Base-by-base conservation (phyloP, 2,888 invertebrate species). In the Amblyjoppa fuscipennis region DNA sequence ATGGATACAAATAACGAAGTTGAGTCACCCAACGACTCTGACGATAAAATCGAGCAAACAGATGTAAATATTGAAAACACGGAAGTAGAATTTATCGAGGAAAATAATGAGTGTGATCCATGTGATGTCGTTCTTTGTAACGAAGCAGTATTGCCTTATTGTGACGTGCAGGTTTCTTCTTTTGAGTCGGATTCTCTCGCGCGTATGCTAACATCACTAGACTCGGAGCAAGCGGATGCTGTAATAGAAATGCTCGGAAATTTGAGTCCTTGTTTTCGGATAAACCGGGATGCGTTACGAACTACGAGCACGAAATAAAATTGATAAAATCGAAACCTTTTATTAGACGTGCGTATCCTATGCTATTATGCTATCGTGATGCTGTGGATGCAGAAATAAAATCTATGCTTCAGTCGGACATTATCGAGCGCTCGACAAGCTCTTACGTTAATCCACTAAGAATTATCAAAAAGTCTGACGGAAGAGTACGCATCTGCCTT, bases 111-210 rank as follows among this genome's bases (percentile, higher is more conserved):
- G 3, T 11, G 13, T n/a, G n/a, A 31, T 38, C n/a, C 41, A 28
- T 61, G 45, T 41, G 61, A 53, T 31, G 20, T 66, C 20, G 38
- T 51, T 49, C 34, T 61, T 1, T 66, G 20, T 51, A 34, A 61
- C 34, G 25, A 51, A 2, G 6, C 51, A 20, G 20, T 53, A 66
- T 3, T 2, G 34, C 34, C 51, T 16, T 11, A 7, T 31, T 34
- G 34, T n/a, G 38, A 38, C 85, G 31, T 88, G 89, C 0, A 66
- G 20, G n/a, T 89, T 89, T 80, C 90, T 38, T 11, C 64, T 34
- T 11, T 9, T 7, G 64, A 64, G 13, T 9, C 31, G 7, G 66
- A 38, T 16, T 66, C 20, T 38, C 38, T 66, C 66, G 66, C 66
- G 66, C 66, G 66, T 38, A 66, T 16, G 66, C 66, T 66, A 66